Conservation (phyloP, 2,888 invertebrate species). For the Lampropteryx suffumata region DNA sequence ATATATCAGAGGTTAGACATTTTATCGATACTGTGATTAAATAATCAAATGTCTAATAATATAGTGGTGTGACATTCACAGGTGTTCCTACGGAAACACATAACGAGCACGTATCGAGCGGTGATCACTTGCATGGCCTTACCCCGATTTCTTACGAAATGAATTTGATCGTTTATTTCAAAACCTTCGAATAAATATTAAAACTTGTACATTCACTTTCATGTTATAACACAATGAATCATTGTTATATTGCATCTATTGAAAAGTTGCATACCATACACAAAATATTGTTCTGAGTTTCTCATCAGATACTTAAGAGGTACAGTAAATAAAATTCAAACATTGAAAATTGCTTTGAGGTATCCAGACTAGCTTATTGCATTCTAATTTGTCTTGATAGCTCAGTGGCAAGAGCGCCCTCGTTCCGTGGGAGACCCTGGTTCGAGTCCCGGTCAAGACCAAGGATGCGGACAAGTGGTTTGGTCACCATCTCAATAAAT, state of each 20-base stretch:
- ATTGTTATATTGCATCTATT: constrained; percentile 24
- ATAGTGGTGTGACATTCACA: too few relatives aligned
- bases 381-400: constrained; percentile 79
- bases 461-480: constrained; percentile 57
- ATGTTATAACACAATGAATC: constrained; percentile 37
- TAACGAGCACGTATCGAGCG: constrained; percentile 50
- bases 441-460: constrained; percentile 82
- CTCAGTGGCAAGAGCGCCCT: constrained; percentile 80
- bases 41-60: constrained; percentile 40
- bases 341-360: constrained; percentile 17
- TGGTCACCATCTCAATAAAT: constrained; percentile 36
- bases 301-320: not conserved
- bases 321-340: constrained; percentile 6
- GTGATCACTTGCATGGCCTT: constrained; percentile 59
- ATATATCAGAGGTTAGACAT: not conserved
- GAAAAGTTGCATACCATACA: constrained; percentile 8
- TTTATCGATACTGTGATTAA: constrained; percentile 27
- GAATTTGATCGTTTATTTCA: constrained; percentile 54
- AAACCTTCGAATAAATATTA: constrained; percentile 51
- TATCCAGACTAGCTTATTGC: constrained; percentile 52
- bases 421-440: constrained; percentile 73
- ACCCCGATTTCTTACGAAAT: constrained; percentile 57
- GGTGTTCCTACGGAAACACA: too few relatives aligned
- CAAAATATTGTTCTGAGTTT: constrained; percentile 2
- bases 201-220: constrained; percentile 53